phyloP scores from a whole-genome alignment of 1,140 invertebrate species.

The Pogonognathellus flavescens region DNA sequence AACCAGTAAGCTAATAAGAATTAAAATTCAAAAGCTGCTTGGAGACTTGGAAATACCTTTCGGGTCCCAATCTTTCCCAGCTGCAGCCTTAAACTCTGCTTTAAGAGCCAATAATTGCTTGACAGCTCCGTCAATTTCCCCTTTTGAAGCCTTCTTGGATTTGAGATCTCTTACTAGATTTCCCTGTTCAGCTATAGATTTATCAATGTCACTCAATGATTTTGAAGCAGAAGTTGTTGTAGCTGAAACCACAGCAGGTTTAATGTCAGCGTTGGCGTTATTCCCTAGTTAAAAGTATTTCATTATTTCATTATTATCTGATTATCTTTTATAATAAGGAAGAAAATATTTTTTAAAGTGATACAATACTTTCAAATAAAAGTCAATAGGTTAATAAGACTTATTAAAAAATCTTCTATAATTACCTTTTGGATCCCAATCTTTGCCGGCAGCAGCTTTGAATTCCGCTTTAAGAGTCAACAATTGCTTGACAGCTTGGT shows the following conservation, averaged over 20 bases:
- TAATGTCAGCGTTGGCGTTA: background rate
- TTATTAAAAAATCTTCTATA: background rate
- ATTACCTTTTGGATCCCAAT: slow-evolving; percentile 74
- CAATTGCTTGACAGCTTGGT: slow-evolving; percentile 80
- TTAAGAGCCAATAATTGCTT: slow-evolving; percentile 83
- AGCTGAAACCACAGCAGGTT: too few relatives aligned
- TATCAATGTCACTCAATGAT: slow-evolving; percentile 66
- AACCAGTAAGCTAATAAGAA: too few relatives aligned
- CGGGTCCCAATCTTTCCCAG: too few relatives aligned
- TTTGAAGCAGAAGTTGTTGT: background rate
- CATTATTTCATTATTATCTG: too few relatives aligned
- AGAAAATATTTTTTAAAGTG: background rate
- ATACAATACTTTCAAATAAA: background rate
- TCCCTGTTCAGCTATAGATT: slow-evolving; percentile 77
- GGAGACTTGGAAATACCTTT: slow-evolving; percentile 75
- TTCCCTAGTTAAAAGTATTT: too few relatives aligned
- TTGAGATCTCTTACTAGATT: too few relatives aligned
- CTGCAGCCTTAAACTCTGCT: too few relatives aligned
- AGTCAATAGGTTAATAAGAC: too few relatives aligned
- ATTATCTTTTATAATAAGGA: too few relatives aligned
- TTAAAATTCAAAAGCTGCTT: slow-evolving; percentile 79
- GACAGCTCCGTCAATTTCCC: slow-evolving; percentile 79
- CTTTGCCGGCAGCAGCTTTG: slow-evolving; percentile 80
- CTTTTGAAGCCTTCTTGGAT: too few relatives aligned
- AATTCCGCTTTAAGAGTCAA: slow-evolving; percentile 82